Percentiles rank a stretch among this genome's conserved stretches.
phyloP scores from a whole-genome alignment of 2,888 invertebrate species.

The Orchesellides sinensis region DNA sequence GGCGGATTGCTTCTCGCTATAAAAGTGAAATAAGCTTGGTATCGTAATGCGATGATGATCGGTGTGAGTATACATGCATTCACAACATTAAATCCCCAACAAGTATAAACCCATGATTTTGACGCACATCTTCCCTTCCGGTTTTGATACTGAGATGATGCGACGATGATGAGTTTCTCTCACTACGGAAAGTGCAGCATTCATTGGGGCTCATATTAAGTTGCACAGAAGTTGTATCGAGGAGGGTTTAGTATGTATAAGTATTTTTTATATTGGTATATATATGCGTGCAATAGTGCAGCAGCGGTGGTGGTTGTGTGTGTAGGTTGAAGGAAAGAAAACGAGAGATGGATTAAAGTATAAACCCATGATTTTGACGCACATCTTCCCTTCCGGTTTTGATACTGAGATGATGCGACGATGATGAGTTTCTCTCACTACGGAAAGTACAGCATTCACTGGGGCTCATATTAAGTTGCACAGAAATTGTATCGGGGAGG shows the following conservation, averaged over 20 bases:
- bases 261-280: neutral
- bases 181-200: neutral
- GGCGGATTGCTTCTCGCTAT: constrained; percentile 51
- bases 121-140: constrained; percentile 44
- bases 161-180: constrained; percentile 15
- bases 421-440: constrained; percentile 4
- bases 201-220: neutral
- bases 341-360: too few relatives aligned
- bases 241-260: neutral
- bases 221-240: neutral
- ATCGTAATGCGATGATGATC: neutral
- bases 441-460: neutral
- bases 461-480: neutral
- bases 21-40: constrained; percentile 26
- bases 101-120: too few relatives aligned
- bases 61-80: too few relatives aligned
- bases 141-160: constrained; percentile 59
- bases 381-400: constrained; percentile 56
- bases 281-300: neutral
- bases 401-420: too few relatives aligned
- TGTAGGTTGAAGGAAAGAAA: constrained; percentile 19
- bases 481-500: neutral
- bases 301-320: neutral
- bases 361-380: constrained; percentile 19
- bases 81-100: too few relatives aligned